Evolutionary conservation across 2,888 invertebrate species (phyloP), one percentile per base, ranked within the genome.

Genomic region (Perizoma affinitatum): DNA sequence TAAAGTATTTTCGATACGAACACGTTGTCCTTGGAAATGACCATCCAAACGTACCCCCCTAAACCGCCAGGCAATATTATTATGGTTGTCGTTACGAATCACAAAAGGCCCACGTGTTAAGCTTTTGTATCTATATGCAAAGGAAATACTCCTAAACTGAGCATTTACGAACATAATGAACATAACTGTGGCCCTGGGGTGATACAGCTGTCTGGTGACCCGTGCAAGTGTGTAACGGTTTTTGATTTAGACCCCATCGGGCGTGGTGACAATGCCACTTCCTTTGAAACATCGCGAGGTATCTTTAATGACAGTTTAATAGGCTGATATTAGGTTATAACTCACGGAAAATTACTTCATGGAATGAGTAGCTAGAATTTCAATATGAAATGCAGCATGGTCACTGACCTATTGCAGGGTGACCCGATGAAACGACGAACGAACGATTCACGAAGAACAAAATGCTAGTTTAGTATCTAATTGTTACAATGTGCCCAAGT

Each of bases 141-240:
- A 54, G 54, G 43, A 54, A 59, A 48, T 51, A 65, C 51, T 61
- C 41, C 43, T 45, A 58, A 62, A 54, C 51, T 36, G 58, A 45
- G 44, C 51, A 51, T 54, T 57, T 55, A 44, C 51, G 38, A 56
- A 55, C 57, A 56, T 57, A 61, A 48, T 46, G 34, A 55, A 53
- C 57, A 53, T 50, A 54, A 48, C 48, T 57, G 61, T 43, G 55
- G 43, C 45, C 61, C 47, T 53, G 53, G 44, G 54, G 54, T 46
- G 43, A 54, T 60, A 58, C 65, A 65, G 60, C 66, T 63, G 66
- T 60, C 67, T 65, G 65, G 66, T 66, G 65, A 54, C 53, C 52
- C 60, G 45, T 35, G 50, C 54, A 65, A 59, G 38, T 63, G 54
- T 55, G 64, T 61, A 66, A 65, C 50, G 63, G 63, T 58, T 65